Conservation (phyloP, 2,113 vertebrate species). For the Notechis scutatus region DNA sequence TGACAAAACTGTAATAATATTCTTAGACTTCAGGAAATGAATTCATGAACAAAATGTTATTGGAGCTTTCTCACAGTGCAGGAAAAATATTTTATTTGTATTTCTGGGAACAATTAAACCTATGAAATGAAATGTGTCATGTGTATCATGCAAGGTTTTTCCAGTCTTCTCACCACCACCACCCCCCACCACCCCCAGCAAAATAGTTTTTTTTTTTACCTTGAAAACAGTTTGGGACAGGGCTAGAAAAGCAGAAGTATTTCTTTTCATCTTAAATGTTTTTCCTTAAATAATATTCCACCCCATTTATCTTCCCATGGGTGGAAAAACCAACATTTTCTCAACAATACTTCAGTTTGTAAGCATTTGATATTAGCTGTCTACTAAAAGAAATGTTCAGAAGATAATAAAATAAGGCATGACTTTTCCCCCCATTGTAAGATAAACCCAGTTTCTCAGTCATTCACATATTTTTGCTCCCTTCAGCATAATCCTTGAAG, state of each 20-base stretch:
- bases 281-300: background rate
- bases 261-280: background rate
- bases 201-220: background rate
- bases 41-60: background rate
- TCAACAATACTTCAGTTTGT: background rate
- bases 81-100: background rate
- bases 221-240: background rate
- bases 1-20: background rate
- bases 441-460: background rate
- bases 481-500: background rate
- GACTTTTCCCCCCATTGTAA: background rate
- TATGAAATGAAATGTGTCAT: background rate
- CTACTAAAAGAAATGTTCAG: background rate
- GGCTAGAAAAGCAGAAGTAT: background rate
- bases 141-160: background rate
- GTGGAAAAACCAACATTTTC: background rate
- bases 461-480: background rate
- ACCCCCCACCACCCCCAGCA: background rate
- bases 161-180: background rate
- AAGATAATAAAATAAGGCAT: background rate
- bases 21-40: background rate
- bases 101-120: background rate
- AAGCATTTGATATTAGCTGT: background rate
- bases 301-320: background rate
- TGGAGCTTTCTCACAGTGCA: background rate